Base-by-base conservation (phyloP, 2,113 vertebrate genomes). In the Porphyrio hochstetteri region DNA sequence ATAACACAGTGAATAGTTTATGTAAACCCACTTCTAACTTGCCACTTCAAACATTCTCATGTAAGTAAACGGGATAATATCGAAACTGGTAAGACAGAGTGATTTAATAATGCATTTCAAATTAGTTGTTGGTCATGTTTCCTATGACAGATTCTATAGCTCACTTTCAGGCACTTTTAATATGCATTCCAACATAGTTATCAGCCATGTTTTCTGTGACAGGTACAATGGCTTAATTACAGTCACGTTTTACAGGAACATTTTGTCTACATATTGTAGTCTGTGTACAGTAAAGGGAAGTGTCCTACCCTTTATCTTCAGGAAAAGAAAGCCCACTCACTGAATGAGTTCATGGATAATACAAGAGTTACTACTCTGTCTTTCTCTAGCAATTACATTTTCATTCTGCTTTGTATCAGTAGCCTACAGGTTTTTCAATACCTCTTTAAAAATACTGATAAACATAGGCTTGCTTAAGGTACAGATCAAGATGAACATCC, bases 31-130 rank as follows among this genome's bases (percentile, higher is more conserved):
- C 10, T 65, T 36, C 12, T 72, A 69, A 35, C 24, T 53, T 90
- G 35, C 7, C 28, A 23, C n/a, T 93, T 90, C 15, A 50, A 44
- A 74, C 25, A 65, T 76, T n/a, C 1, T 63, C 3, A 16, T 69
- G 29, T 91, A 91, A 72, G 31, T 67, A 89, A 82, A 86, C 23
- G 27, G 56, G 28, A 71, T 79, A 81, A 65, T 53, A 50, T 13
- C 3, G 3, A 48, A 76, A 75, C 55, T 81, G 31, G 4, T 81
- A 70, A 65, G n/a, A 31, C 16, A 71, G 3, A 28, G 27, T 38
- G 13, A 25, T 74, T 97, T 92, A 93, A 94, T 86, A 90, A 83
- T 88, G 25, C 40, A 88, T 92, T 80, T n/a, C 68, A 77, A 59
- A 68, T 67, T 27, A 70, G 55, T 27, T 86, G 3, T 70, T 92